These are phyloP conservation scores for Hipparchia semele DNA, from an alignment of 2,888 invertebrate genomes.

Conservation along the genomic window DNA sequence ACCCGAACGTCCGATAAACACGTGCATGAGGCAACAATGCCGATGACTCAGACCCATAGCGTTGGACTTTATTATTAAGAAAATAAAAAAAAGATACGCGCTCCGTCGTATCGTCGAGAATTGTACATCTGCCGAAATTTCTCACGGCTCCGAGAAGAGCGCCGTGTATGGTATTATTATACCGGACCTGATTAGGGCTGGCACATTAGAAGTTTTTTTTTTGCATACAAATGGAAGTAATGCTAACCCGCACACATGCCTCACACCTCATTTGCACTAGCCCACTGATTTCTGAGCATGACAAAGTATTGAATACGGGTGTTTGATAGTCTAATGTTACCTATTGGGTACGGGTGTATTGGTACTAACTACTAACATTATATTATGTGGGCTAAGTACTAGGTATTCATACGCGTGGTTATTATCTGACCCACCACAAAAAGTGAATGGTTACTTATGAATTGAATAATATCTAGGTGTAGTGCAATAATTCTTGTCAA, in stretches of 20 bases:
- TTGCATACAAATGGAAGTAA: constrained; percentile 1
- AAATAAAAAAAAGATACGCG: constrained; percentile 75
- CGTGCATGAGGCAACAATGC: constrained; percentile 76
- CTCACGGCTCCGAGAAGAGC: constrained; percentile 72
- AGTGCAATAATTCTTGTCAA: too few relatives aligned
- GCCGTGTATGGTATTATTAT: constrained; percentile 75
- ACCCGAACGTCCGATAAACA: constrained; percentile 77
- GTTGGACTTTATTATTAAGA: constrained; percentile 71
- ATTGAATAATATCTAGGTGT: too few relatives aligned
- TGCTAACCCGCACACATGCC: constrained; percentile 3
- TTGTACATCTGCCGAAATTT: constrained; percentile 84
- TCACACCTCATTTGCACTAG: constrained; percentile 10
- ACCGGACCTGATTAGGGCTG: constrained; percentile 52
- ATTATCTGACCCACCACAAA: not conserved
- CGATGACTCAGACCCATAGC: constrained; percentile 74
- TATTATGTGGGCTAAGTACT: not conserved
- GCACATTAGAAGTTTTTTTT: constrained; percentile 14
- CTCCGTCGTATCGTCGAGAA: constrained; percentile 78
- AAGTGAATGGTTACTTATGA: not conserved
- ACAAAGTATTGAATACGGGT: constrained; percentile 12
- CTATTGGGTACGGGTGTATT: not conserved
- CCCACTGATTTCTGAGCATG: constrained; percentile 1
- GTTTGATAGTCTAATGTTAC: not conserved
- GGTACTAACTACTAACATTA: not conserved
- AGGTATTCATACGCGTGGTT: not conserved